A percentile compares a stretch with the other conserved stretches of the same genome.
Conservation (phyloP, 2,113 vertebrate genomes). For the Pithys albifrons region DNA sequence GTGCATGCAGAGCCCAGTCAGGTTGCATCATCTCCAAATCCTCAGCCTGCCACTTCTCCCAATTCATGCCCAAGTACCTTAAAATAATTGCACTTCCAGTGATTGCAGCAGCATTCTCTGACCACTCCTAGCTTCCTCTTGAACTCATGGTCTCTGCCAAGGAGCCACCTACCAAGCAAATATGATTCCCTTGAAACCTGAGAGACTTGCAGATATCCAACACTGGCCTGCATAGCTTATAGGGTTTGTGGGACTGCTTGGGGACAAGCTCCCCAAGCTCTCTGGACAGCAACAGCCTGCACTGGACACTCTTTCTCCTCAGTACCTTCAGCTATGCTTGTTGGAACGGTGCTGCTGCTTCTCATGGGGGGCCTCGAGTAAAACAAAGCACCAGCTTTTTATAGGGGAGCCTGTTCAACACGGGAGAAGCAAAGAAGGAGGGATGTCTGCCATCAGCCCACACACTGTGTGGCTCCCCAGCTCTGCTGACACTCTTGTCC, state of each 20-base stretch:
- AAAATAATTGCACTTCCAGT: constrained; percentile 15
- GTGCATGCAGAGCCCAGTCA: background rate
- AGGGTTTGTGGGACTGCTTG: background rate
- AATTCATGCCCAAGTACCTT: background rate
- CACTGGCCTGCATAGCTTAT: background rate
- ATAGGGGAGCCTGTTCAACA: background rate
- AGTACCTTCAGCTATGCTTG: background rate
- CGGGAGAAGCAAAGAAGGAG: background rate
- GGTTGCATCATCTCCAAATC: background rate
- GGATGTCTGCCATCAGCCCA: background rate
- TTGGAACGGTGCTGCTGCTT: background rate
- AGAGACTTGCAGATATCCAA: background rate
- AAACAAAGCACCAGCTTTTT: background rate
- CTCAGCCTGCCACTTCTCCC: background rate
- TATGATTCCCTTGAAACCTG: background rate
- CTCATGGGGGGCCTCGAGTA: background rate
- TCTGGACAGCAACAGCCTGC: background rate
- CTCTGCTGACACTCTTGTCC: background rate
- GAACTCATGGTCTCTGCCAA: background rate
- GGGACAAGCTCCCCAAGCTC: background rate
- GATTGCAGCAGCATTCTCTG: background rate
- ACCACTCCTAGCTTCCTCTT: background rate
- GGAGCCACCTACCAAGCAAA: background rate
- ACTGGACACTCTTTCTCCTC: background rate
- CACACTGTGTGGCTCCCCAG: background rate